phyloP scores from a whole-genome alignment of 2,113 vertebrate genomes.

The Caranx ignobilis region DNA sequence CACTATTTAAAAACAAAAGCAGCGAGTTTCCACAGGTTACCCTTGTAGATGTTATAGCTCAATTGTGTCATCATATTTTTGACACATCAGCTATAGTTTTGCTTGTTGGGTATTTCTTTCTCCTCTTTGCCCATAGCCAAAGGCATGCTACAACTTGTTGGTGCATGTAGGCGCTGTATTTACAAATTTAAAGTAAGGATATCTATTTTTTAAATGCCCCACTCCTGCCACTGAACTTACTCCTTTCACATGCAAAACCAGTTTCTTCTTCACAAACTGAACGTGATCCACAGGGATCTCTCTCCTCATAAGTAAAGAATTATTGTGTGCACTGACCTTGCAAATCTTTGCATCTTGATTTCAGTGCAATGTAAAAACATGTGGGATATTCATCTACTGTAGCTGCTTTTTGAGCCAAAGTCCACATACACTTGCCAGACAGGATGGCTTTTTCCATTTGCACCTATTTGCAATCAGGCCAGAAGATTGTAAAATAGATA shows the following conservation, averaged over 20 bases:
- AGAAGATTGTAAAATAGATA: conserved; percentile 19
- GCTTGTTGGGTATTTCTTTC: neutral
- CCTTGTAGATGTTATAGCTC: too few species aligned
- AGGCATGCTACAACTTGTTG: neutral
- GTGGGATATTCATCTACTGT: conserved; percentile 1
- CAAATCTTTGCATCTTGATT: conserved; percentile 12
- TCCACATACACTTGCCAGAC: conserved; percentile 1
- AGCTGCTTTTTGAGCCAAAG: conserved; percentile 2
- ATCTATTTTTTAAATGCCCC: neutral
- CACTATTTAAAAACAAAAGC: too few species aligned
- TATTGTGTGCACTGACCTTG: neutral
- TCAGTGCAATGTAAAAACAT: conserved; percentile 21
- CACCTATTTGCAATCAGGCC: neutral
- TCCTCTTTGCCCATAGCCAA: neutral
- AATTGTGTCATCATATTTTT: too few species aligned
- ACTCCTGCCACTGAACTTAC: neutral
- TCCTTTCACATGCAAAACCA: neutral
- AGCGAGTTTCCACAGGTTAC: too few species aligned
- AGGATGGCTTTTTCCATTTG: neutral
- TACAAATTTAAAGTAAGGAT: neutral
- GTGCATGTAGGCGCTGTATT: neutral
- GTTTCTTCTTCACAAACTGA: neutral
- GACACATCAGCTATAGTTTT: neutral
- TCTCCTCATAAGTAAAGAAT: neutral
- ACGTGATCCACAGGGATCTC: neutral